Conservation (phyloP, 2,888 invertebrate species). For the Corbicula japonica region DNA sequence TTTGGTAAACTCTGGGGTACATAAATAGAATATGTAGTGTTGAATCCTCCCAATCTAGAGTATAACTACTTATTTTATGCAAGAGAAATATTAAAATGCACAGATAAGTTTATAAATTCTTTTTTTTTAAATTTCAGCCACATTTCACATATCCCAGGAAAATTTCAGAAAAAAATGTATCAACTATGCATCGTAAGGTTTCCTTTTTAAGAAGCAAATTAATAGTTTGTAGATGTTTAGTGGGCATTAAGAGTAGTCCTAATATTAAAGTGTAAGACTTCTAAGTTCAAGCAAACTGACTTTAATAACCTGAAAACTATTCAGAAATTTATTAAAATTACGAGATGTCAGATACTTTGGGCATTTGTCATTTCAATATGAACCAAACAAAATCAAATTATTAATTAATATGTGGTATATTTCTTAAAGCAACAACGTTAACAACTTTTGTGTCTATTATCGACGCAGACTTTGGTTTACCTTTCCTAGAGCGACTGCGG, state of each 20-base stretch:
- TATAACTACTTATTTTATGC: background rate
- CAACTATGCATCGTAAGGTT: too few relatives aligned
- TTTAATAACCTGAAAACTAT: background rate
- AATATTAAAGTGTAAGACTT: too few relatives aligned
- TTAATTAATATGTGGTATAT: background rate
- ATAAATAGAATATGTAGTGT: background rate
- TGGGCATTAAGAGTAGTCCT: too few relatives aligned
- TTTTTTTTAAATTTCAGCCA: background rate
- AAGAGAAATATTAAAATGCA: background rate
- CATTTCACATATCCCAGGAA: too few relatives aligned
- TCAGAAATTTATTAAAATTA: background rate
- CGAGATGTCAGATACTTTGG: background rate
- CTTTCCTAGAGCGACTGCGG: conserved; percentile 96
- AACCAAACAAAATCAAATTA: background rate
- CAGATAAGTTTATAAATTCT: background rate
- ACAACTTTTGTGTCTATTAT: background rate
- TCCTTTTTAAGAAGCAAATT: too few relatives aligned
- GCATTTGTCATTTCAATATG: background rate
- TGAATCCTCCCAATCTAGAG: background rate
- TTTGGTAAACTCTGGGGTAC: background rate
- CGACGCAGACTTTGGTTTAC: conserved; percentile 84
- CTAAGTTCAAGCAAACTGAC: too few relatives aligned
- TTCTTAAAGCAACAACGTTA: background rate
- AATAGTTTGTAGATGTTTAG: too few relatives aligned
- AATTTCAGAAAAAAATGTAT: too few relatives aligned